Conservation (phyloP, 2,113 vertebrate species). For the Neoarius graeffei region DNA sequence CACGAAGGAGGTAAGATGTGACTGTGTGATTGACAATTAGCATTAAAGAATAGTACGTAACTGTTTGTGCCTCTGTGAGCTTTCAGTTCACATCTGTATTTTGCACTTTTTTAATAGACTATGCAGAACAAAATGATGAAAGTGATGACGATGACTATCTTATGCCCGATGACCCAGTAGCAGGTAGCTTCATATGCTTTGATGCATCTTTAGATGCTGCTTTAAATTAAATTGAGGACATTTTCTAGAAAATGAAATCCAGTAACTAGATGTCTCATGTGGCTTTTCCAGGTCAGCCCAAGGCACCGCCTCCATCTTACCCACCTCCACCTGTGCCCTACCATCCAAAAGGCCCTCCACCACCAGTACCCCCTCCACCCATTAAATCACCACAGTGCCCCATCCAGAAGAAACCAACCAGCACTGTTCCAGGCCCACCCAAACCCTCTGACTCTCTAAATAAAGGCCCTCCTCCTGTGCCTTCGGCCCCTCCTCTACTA, state of each 20-base stretch:
- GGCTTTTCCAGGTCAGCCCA: conserved; percentile 60
- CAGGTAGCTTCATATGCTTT: conserved; percentile 55
- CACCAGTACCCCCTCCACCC: conserved; percentile 62
- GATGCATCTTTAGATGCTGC: background rate
- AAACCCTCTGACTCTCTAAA: conserved; percentile 33
- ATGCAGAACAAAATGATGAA: conserved; percentile 80
- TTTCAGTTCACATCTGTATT: background rate
- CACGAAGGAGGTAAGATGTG: conserved; percentile 76
- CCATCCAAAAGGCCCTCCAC: conserved; percentile 63
- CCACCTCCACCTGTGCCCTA: conserved; percentile 85
- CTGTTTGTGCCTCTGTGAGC: background rate
- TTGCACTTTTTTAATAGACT: conserved; percentile 71
- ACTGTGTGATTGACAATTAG: background rate
- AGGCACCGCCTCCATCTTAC: conserved; percentile 81
- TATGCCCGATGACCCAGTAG: conserved; percentile 74
- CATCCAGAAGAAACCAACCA: conserved; percentile 57
- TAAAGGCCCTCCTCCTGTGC: conserved; percentile 58
- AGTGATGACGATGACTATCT: conserved; percentile 82
- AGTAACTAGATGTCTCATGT: background rate
- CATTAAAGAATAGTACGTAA: background rate
- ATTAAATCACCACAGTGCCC: conserved; percentile 66
- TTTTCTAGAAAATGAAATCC: background rate
- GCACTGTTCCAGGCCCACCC: conserved; percentile 23
- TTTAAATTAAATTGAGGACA: background rate
- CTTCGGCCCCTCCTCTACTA: conserved; percentile 53